Evolutionary conservation across 2,113 vertebrate species (phyloP), one percentile per base, ranked within the genome.

Genomic region (Leptocoma aspasia): DNA sequence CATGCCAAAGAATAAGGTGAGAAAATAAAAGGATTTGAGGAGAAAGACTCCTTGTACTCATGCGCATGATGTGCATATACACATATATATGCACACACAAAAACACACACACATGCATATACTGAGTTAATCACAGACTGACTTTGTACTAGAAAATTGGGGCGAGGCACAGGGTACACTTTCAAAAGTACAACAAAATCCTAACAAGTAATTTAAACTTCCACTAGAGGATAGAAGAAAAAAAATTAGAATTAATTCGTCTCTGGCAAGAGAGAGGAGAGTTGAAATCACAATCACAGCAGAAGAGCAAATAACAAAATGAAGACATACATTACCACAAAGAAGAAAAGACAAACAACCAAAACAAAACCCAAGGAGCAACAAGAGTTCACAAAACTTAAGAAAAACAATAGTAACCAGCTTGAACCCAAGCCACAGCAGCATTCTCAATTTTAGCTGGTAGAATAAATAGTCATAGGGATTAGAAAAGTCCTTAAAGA

Each of bases 41-140:
- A 81, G n/a, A 69, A 78, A 69, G n/a, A 30, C 7, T 39, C 13
- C 16, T 61, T 69, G 52, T 30, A 69, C 37, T 68, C 33, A 28
- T 13, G 15, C 13, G 37, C 3, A 13, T 13, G 3, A 41, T 20
- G 15, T 13, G 10, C 2, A 6, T 9, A 2, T 9, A 37, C 31
- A 10, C 24, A 17, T 15, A 53, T 18, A 24, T 28, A 56, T 3
- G 16, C 11, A 14, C 9, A 56, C 17, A 37, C 4, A 83, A 13
- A 70, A 44, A 41, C 20, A 65, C 6, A 78, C 3, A n/a, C 14
- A 31, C 4, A 16, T 14, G 33, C 30, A 33, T 14, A 41, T 8
- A 53, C 3, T 52, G 5, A 52, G 10, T 71, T 44, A 65, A 49
- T 37, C 5, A 3, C 44, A 80, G 41, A 68, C 14, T 45, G 4